phyloP scores from a whole-genome alignment of 1,140 invertebrate species.

The Hormaphis cornu region DNA sequence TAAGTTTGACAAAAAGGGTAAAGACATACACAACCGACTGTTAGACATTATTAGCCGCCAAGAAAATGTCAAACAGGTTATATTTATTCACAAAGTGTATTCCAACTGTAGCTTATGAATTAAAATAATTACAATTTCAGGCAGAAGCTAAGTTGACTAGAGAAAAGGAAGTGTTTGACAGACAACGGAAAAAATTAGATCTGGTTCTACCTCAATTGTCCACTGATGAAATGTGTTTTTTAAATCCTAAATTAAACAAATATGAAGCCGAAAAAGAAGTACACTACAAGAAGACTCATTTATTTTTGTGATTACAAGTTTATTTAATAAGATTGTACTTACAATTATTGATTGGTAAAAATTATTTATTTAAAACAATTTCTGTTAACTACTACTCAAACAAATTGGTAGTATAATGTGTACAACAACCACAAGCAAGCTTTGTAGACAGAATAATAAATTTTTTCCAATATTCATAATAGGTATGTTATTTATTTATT shows the following conservation, averaged over 20 bases:
- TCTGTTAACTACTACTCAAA: too few species aligned
- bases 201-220: conserved; percentile 10
- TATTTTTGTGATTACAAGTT: too few species aligned
- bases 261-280: conserved; percentile 8
- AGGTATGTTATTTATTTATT: too few species aligned
- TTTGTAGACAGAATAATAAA: too few species aligned
- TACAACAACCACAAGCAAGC: too few species aligned
- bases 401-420: too few species aligned
- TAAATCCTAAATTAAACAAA: not conserved
- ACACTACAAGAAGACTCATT: not conserved
- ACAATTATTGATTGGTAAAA: too few species aligned
- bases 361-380: too few species aligned
- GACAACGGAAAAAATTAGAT: conserved; percentile 15
- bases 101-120: not conserved
- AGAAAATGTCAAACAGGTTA: not conserved
- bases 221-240: not conserved
- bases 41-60: conserved; percentile 8
- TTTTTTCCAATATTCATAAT: too few species aligned
- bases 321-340: too few species aligned
- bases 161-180: not conserved
- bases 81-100: too few species aligned
- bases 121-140: not conserved
- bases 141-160: not conserved
- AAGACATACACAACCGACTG: conserved; percentile 5
- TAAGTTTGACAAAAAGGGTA: conserved; percentile 18